Evolutionary conservation across 2,797 vertebrate genomes (phyloP), one percentile per base, ranked within the genome.

Genomic region (Danio aesculapii): DNA sequence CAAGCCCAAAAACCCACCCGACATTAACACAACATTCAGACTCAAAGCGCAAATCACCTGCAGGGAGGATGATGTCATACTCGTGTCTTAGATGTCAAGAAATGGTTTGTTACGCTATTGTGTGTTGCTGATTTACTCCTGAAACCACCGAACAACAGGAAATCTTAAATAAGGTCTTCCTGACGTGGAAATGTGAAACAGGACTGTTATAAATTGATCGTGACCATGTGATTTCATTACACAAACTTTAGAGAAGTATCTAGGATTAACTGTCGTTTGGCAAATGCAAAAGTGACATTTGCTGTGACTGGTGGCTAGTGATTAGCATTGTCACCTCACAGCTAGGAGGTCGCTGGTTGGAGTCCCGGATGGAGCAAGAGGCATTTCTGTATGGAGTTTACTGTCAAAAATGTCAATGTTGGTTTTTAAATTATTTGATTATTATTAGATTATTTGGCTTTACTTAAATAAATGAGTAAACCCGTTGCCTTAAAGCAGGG

Each of bases 21-120:
- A 6, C 55, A 14, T 78, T 68, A 61, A 10, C 11, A 59, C 64
- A 77, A 61, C 66, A 52, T 79, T 79, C 30, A 41, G 12, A 43
- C 64, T 69, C 53, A 17, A 69, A 41, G 44, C 8, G 13, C 8
- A 69, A 8, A 78, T 41, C 39, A 69, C 66, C 62, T 12, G 43
- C 6, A 44, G 57, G n/a, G 19, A 41, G 43, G 6, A 50, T 79
- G 46, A 70, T 69, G 55, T 69, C 21, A 69, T 55, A 8, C 46
- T 30, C 39, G 47, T 69, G 21, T 66, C 39, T 17, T 30, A 11
- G 13, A 57, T 47, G 11, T 70, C 43, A 41, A 50, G 64, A 50
- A 6, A 21, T 59, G 19, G 21, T 78, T 43, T 17, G 11, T 17
- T 14, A 11, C 9, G 30, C 17, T 53, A 55, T 66, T 30, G 41